Percentiles rank a stretch among this genome's conserved stretches.
These are phyloP conservation scores for Epinephelus malabaricus DNA, from an alignment of 2,797 vertebrate species.

Conservation along the genomic window DNA sequence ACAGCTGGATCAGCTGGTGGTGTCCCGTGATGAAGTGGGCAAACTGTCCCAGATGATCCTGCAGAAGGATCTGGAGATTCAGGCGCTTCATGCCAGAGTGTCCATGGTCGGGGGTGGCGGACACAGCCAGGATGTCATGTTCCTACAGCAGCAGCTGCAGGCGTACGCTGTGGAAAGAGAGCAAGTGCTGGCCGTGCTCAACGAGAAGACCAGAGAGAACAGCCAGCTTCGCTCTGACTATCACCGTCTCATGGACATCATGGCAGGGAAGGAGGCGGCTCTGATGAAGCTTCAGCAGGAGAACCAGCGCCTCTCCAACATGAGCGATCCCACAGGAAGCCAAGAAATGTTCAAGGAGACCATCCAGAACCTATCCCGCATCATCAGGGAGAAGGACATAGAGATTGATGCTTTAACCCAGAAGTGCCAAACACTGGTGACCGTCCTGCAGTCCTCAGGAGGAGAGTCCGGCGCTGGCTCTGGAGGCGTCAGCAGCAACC, in stretches of 20 bases:
- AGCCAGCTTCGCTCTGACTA: slow-evolving; percentile 95
- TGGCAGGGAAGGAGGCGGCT: slow-evolving; percentile 94
- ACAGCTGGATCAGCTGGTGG: slow-evolving; percentile 92
- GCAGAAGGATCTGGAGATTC: slow-evolving; percentile 97
- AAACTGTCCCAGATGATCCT: slow-evolving; percentile 94
- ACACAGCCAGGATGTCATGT: slow-evolving; percentile 89
- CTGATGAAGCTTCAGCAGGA: slow-evolving; percentile 94
- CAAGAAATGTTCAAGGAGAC: slow-evolving; percentile 99
- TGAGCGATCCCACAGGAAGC: slow-evolving; percentile 90
- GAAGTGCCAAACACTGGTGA: slow-evolving; percentile 96
- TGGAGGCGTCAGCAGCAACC: slow-evolving; percentile 94
- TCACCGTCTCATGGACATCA: slow-evolving; percentile 94
- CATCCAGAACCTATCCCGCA: slow-evolving; percentile 97
- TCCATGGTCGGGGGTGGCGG: slow-evolving; percentile 80
- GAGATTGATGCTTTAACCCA: slow-evolving; percentile 98
- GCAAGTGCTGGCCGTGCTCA: slow-evolving; percentile 93
- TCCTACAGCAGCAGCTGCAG: slow-evolving; percentile 96
- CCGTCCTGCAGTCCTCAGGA: slow-evolving; percentile 91
- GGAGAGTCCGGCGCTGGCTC: slow-evolving; percentile 78
- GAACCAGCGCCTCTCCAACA: slow-evolving; percentile 89
- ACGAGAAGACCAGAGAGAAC: slow-evolving; percentile 96
- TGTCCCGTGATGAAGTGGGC: slow-evolving; percentile 92
- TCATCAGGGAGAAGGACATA: slow-evolving; percentile 98
- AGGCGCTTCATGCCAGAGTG: slow-evolving; percentile 92
- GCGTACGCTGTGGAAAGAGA: slow-evolving; percentile 93